phyloP scores from a whole-genome alignment of 2,888 invertebrate species.

The Glomeris marginata region DNA sequence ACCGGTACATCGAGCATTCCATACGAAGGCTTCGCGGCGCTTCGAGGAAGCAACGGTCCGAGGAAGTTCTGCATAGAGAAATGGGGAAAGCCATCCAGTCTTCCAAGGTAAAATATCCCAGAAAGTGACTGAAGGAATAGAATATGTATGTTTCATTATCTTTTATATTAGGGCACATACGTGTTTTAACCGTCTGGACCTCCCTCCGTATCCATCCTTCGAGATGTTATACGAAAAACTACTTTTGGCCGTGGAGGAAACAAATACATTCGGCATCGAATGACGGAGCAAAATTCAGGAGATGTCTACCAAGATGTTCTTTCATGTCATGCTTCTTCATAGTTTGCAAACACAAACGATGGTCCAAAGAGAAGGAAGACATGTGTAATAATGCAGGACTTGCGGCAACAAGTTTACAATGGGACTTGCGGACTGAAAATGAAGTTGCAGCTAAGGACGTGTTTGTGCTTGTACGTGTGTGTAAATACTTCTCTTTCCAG shows the following conservation, averaged over 20 bases:
- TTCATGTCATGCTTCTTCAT: no score
- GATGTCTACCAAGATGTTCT: no score
- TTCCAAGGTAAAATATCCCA: constrained; percentile 51
- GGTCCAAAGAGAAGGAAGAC: no score
- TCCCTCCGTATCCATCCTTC: constrained; percentile 88
- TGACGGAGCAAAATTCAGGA: constrained; percentile 31
- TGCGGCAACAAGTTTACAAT: no score
- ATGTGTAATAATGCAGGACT: no score
- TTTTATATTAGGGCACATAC: constrained; percentile 62
- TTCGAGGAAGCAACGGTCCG: constrained; percentile 89
- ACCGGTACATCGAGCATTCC: constrained; percentile 97
- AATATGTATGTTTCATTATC: constrained; percentile 1
- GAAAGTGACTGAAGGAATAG: no score
- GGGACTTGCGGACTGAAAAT: no score
- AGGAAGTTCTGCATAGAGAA: constrained; percentile 93
- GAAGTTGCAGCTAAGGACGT: no score
- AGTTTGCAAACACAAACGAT: no score
- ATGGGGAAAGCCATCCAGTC: constrained; percentile 87
- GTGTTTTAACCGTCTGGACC: constrained; percentile 91
- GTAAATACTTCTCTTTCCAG: no score
- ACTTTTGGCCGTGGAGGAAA: constrained; percentile 84
- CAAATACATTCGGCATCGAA: constrained; percentile 91
- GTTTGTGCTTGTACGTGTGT: no score
- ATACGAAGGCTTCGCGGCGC: constrained; percentile 89
- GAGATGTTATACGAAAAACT: constrained; percentile 83